phyloP scores from a whole-genome alignment of 2,797 vertebrate species.

The Kryptopterus vitreolus region DNA sequence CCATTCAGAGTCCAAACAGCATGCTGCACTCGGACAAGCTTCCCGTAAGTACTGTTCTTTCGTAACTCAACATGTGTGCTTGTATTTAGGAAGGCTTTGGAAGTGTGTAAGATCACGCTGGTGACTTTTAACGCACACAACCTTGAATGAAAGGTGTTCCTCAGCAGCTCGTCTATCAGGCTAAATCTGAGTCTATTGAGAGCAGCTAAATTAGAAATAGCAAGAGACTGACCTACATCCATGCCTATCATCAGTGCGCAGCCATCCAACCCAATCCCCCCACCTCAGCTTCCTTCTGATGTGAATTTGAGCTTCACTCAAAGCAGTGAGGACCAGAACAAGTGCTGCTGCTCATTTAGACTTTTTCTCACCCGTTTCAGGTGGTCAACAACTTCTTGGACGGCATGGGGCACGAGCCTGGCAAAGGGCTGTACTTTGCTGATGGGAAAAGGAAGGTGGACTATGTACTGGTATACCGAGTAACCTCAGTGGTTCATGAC shows the following conservation, averaged over 20 bases:
- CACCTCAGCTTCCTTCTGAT: slow-evolving; percentile 36
- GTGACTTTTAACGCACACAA: slow-evolving; percentile 8
- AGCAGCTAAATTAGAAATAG: slow-evolving; percentile 58
- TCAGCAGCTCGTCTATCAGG: slow-evolving; percentile 50
- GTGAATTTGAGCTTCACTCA: slow-evolving; percentile 53
- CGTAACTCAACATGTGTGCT: slow-evolving; percentile 13
- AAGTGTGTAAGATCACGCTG: background rate
- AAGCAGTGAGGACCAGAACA: slow-evolving; percentile 26
- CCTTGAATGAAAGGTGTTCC: slow-evolving; percentile 14
- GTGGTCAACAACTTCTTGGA: slow-evolving; percentile 82
- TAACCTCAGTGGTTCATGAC: slow-evolving; percentile 60
- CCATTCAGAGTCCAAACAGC: slow-evolving; percentile 62
- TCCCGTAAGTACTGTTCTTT: slow-evolving; percentile 66
- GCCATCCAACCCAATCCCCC: slow-evolving; percentile 22
- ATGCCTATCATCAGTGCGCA: slow-evolving; percentile 35
- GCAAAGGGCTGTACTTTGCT: slow-evolving; percentile 78
- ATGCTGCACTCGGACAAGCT: slow-evolving; percentile 67
- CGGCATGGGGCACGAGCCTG: slow-evolving; percentile 51
- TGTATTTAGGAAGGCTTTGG: background rate
- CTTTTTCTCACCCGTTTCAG: slow-evolving; percentile 64
- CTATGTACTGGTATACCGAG: slow-evolving; percentile 87
- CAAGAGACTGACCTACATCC: slow-evolving; percentile 58
- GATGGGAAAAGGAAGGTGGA: slow-evolving; percentile 91
- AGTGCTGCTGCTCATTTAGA: slow-evolving; percentile 37
- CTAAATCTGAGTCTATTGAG: slow-evolving; percentile 54